Base-by-base conservation (phyloP, 2,888 invertebrate species). In the Fragum sueziense region DNA sequence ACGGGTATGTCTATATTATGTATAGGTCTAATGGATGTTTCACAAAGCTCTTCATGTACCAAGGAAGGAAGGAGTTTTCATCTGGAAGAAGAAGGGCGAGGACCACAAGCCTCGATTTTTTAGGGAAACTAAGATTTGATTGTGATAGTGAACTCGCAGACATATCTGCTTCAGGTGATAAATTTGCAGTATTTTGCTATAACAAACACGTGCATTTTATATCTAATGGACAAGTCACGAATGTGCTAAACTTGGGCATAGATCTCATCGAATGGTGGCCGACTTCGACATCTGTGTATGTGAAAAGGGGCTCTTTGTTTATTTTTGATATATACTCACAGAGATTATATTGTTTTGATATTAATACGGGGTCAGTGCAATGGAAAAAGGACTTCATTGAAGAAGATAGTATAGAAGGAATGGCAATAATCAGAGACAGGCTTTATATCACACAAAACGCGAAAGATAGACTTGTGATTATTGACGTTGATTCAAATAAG, bases 381-480 rank as follows among this genome's bases (percentile, higher is more conserved):
- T 62, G 62, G 62, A 22, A 62, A 3, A 22, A 17, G 62, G n/a
- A 2, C 9, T 33, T 62, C 20, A 27, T 17, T 20, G 11, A 62
- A 22, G 37, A 62, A 9, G 62, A 62, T 22, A 22, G 62, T 34
- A 62, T 62, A 33, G 62, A 62, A 20, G 62, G 62, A 22, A 62
- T 62, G 20, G 22, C 62, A 34, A 33, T 34, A 22, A 11, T 34
- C n/a, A 37, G 62, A 6, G 34, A n/a, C 22, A 33, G 4, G 11
- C 34, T 62, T 6, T 62, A 62, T 22, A 33, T 62, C 6, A 22
- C 62, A 34, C 62, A 62, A n/a, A 62, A 62, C 34, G 0, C 2
- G 3, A 62, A 62, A 62, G 62, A 52, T 20, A 52, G 22, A 22
- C 20, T 52, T 7, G 7, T 52, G 52, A n/a, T 52, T 22, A 6